phyloP scores from a whole-genome alignment of 37 sponge, comb jelly and placozoan genomes.

The Spongia lamella region DNA sequence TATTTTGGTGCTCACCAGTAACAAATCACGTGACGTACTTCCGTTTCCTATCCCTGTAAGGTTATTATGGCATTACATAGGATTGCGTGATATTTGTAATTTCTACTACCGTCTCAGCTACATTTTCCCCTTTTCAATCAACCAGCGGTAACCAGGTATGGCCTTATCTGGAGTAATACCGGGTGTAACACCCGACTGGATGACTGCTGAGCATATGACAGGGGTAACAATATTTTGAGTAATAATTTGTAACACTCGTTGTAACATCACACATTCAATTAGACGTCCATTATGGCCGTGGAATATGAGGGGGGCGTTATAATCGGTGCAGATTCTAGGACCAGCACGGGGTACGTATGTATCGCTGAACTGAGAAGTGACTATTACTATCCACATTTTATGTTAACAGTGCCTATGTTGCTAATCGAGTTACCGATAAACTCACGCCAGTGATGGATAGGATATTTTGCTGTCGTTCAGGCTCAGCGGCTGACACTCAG shows the following conservation, averaged over 20 bases:
- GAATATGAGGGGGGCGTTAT: slow-evolving; percentile 95
- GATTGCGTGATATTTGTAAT: too few species aligned
- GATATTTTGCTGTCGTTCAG: slow-evolving; percentile 97
- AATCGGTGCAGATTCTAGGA: slow-evolving; percentile 96
- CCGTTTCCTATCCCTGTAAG: too few species aligned
- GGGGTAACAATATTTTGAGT: background rate
- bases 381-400: too few species aligned
- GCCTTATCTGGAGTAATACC: too few species aligned
- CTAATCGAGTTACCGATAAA: slow-evolving; percentile 98
- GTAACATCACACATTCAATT: too few species aligned
- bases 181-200: background rate
- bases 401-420: slow-evolving; percentile 79
- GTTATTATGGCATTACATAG: too few species aligned
- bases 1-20: too few species aligned
- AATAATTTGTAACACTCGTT: background rate
- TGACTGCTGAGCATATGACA: slow-evolving; percentile 7
- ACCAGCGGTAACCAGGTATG: too few species aligned
- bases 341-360: slow-evolving; percentile 80
- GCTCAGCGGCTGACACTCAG: slow-evolving; percentile 97
- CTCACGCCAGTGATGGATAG: slow-evolving; percentile 83
- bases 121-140: too few species aligned
- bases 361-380: too few species aligned
- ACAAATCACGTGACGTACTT: too few species aligned
- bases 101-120: too few species aligned
- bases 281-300: slow-evolving; percentile 98